phyloP scores from a whole-genome alignment of 2,888 invertebrate genomes.

The Gryllus longicercus region DNA sequence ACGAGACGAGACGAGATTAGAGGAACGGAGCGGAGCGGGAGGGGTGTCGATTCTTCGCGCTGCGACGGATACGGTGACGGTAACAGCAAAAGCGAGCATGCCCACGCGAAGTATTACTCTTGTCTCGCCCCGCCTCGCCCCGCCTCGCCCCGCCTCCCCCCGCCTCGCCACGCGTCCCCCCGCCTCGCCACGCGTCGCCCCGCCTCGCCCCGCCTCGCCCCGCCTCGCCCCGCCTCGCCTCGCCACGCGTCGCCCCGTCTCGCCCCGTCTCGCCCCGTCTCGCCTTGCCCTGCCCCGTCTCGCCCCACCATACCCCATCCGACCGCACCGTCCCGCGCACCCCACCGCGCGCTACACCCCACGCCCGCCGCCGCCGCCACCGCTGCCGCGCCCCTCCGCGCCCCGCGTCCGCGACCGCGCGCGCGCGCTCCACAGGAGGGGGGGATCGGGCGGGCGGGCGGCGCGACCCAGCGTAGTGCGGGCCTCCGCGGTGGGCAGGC shows the following conservation, averaged over 20 bases:
- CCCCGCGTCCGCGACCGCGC: neutral
- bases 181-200: neutral
- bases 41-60: neutral
- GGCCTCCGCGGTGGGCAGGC: constrained; percentile 17
- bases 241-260: too few relatives aligned
- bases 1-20: too few relatives aligned
- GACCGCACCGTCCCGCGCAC: neutral
- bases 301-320: too few relatives aligned
- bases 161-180: neutral
- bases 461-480: constrained; percentile 17
- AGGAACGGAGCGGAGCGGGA: neutral
- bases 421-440: neutral
- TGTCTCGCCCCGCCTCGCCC: constrained; percentile 21
- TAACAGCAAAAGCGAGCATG: neutral
- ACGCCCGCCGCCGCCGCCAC: constrained; percentile 11
- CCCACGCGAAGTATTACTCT: neutral
- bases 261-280: too few relatives aligned
- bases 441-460: neutral
- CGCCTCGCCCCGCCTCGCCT: too few relatives aligned
- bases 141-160: neutral
- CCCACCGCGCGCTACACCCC: constrained; percentile 24
- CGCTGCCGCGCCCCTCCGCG: neutral
- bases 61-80: neutral
- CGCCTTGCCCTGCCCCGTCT: too few relatives aligned
- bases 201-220: neutral